phyloP scores from a whole-genome alignment of 2,797 vertebrate genomes.

The Sciaenops ocellatus region DNA sequence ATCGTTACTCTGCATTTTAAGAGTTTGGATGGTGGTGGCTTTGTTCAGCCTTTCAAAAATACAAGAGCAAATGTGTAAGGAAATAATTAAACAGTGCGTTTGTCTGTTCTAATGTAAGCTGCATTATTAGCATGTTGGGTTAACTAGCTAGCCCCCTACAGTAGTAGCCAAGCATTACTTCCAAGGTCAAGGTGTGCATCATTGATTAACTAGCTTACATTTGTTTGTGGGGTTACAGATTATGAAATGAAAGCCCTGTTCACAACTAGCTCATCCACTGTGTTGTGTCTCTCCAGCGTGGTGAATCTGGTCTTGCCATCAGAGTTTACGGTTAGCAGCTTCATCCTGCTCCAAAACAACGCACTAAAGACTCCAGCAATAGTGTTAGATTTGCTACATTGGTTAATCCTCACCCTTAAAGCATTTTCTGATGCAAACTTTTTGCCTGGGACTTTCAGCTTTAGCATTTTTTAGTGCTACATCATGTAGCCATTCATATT shows the following conservation, averaged over 20 bases:
- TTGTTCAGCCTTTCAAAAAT: not conserved
- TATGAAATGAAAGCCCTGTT: not conserved
- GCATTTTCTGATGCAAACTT: no score
- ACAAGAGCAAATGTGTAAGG: not conserved
- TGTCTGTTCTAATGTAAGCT: slow-evolving; percentile 1
- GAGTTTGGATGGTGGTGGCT: not conserved
- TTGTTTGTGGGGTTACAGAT: not conserved
- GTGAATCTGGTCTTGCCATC: not conserved
- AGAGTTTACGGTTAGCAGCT: not conserved
- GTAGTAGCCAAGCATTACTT: not conserved
- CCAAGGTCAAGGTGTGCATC: not conserved
- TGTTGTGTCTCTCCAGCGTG: not conserved
- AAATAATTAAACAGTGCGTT: slow-evolving; percentile 1
- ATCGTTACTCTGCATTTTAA: not conserved
- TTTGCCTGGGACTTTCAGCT: slow-evolving; percentile 1
- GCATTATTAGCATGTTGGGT: slow-evolving; percentile 8
- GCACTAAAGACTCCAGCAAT: not conserved
- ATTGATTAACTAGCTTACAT: not conserved
- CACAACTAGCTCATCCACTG: not conserved
- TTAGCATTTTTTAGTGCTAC: not conserved
- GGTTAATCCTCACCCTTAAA: no score
- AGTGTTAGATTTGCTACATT: accelerated
- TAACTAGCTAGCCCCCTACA: not conserved
- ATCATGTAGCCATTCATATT: not conserved
- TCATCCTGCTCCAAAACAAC: not conserved